Percentiles rank a stretch among this genome's conserved stretches.
Evolutionary conservation across 23 tunicate genomes (phyloP).

Genomic region (Diplosoma virens): DNA sequence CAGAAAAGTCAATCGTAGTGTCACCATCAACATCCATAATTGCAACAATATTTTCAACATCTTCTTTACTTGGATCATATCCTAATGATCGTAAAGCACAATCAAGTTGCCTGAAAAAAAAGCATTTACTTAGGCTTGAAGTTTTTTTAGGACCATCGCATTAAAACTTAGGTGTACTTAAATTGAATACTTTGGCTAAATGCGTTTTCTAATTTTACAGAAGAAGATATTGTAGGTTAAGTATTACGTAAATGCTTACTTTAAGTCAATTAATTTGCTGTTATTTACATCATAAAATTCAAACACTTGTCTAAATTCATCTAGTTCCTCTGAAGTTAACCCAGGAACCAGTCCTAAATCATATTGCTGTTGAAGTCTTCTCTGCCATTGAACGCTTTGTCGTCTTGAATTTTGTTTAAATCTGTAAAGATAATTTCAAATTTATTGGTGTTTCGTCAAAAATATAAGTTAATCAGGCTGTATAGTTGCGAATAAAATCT

Average conservation of each 20-base stretch:
- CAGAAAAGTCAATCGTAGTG: conserved; percentile 66
- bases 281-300: conserved; percentile 78
- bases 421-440: no score
- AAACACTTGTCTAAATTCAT: conserved; percentile 78
- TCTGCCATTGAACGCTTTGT: conserved; percentile 24
- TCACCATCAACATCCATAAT: conserved; percentile 88
- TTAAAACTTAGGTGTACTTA: no score
- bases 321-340: conserved; percentile 54
- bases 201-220: no score
- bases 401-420: conserved; percentile 4
- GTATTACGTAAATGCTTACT: no score
- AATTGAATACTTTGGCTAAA: no score
- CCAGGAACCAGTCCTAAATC: conserved; percentile 28
- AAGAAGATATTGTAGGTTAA: no score
- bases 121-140: no score
- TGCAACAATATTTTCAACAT: conserved; percentile 47
- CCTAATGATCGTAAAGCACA: conserved; percentile 77
- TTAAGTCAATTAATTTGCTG: conserved; percentile 70
- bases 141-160: no score
- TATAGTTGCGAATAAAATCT: no score
- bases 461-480: no score
- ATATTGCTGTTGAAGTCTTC: conserved; percentile 50
- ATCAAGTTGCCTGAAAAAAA: conserved; percentile 48
- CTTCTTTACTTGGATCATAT: conserved; percentile 59
- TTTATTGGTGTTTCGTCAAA: no score